Conservation (phyloP, 2,113 vertebrate species). For the Panurus biarmicus region DNA sequence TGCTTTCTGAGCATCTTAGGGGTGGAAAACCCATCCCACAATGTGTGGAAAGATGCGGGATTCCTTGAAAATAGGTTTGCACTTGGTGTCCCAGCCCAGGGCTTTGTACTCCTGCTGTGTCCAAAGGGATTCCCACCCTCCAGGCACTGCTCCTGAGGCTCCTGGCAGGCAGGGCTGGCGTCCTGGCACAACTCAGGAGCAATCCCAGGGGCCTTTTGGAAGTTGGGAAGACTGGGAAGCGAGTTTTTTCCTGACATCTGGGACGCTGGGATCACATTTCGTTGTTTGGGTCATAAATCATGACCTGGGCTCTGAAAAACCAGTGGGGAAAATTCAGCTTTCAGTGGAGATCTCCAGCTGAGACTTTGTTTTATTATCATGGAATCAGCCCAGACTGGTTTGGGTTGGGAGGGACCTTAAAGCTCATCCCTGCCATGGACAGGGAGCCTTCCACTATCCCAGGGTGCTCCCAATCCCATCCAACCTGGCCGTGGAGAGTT, state of each 20-base stretch:
- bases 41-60: not conserved
- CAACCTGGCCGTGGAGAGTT: not conserved
- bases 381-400: not conserved
- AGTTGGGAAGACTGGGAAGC: accelerated
- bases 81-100: not conserved
- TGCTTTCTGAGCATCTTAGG: not conserved
- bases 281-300: not conserved
- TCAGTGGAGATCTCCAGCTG: not conserved
- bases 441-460: not conserved
- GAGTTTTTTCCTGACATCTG: not conserved
- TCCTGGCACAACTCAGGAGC: not conserved
- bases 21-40: not conserved
- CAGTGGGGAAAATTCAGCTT: not conserved
- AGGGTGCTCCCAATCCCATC: not conserved
- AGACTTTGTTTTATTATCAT: accelerated
- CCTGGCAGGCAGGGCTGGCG: not conserved
- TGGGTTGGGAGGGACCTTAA: not conserved
- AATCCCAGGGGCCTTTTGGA: not conserved
- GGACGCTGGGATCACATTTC: not conserved
- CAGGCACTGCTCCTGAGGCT: not conserved
- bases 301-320: not conserved
- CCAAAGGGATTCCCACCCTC: not conserved
- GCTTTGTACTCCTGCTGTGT: not conserved
- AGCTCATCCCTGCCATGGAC: not conserved
- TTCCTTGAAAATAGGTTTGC: not conserved